Evolutionary conservation across 2,797 vertebrate genomes (phyloP).

Genomic region (Micropoecilia bifurca): DNA sequence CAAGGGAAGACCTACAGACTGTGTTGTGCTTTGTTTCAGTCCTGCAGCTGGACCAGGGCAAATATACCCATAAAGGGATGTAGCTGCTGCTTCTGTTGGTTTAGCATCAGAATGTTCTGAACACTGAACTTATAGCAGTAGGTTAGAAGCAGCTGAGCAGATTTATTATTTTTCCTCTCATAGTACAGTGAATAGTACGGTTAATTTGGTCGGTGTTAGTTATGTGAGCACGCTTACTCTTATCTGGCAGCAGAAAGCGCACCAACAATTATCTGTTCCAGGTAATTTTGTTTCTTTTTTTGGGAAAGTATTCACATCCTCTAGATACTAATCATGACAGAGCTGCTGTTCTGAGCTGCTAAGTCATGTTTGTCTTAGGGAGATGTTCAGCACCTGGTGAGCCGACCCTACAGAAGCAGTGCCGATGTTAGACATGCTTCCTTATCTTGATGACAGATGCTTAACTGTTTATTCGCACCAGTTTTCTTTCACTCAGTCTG

Average conservation of each 20-base stretch:
- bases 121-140: slow-evolving; percentile 2
- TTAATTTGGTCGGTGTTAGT: not conserved
- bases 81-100: slow-evolving; percentile 5
- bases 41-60: slow-evolving; percentile 1
- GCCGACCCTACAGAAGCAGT: slow-evolving; percentile 1
- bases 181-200: not conserved
- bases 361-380: not conserved
- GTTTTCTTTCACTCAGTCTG: not conserved
- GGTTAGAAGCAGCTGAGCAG: not conserved
- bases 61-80: slow-evolving; percentile 11
- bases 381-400: not conserved
- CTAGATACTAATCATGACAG: slow-evolving; percentile 3
- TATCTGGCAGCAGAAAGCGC: not conserved
- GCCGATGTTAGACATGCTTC: not conserved
- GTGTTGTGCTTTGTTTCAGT: slow-evolving; percentile 1
- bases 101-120: slow-evolving; percentile 1
- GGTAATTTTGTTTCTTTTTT: not conserved
- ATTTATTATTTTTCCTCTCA: not conserved
- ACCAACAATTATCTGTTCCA: not conserved
- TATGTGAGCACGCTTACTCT: not conserved
- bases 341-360: not conserved
- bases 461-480: not conserved
- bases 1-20: not conserved
- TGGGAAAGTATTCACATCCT: not conserved
- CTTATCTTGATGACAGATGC: slow-evolving; percentile 13